Percentiles rank a stretch among this genome's conserved stretches.
These are phyloP conservation scores for Rana temporaria DNA, from an alignment of 2,113 vertebrate species.

Conservation along the genomic window DNA sequence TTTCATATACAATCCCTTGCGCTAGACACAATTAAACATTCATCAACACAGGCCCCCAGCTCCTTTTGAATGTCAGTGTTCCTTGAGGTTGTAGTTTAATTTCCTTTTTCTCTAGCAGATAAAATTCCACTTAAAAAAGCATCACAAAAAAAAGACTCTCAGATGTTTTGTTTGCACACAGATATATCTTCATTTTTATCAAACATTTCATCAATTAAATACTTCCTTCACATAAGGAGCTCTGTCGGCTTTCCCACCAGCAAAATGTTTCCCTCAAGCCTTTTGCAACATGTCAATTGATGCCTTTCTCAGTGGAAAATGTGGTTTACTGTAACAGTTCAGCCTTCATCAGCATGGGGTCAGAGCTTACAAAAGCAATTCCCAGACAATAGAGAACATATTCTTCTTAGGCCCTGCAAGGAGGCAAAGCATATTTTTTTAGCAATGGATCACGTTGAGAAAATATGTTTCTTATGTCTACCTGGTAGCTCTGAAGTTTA, in stretches of 20 bases:
- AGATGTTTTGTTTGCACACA: slow-evolving; percentile 11
- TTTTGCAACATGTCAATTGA: slow-evolving; percentile 46
- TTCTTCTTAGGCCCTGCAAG: slow-evolving; percentile 52
- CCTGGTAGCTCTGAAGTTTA: slow-evolving; percentile 49
- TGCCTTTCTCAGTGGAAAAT: slow-evolving; percentile 45
- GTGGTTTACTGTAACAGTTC: slow-evolving; percentile 54
- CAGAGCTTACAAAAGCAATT: slow-evolving; percentile 58
- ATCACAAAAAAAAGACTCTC: not conserved
- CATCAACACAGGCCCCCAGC: not conserved
- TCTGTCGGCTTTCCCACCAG: not conserved
- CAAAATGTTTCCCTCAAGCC: slow-evolving; percentile 47
- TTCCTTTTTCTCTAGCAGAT: not conserved
- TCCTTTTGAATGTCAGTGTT: not conserved
- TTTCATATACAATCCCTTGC: not conserved
- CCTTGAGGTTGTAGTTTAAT: not conserved
- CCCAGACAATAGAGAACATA: slow-evolving; percentile 41
- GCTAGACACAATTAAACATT: not conserved
- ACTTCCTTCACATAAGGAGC: not conserved
- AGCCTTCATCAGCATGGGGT: slow-evolving; percentile 56
- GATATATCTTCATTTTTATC: slow-evolving; percentile 46
- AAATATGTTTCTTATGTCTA: slow-evolving; percentile 66
- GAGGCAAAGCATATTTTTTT: slow-evolving; percentile 63
- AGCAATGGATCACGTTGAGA: slow-evolving; percentile 58
- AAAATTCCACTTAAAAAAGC: not conserved
- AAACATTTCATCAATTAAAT: slow-evolving; percentile 48